Evolutionary conservation across 2,888 invertebrate genomes (phyloP), one percentile per base, ranked within the genome.

Genomic region (Scrobipalpa atriplicella): DNA sequence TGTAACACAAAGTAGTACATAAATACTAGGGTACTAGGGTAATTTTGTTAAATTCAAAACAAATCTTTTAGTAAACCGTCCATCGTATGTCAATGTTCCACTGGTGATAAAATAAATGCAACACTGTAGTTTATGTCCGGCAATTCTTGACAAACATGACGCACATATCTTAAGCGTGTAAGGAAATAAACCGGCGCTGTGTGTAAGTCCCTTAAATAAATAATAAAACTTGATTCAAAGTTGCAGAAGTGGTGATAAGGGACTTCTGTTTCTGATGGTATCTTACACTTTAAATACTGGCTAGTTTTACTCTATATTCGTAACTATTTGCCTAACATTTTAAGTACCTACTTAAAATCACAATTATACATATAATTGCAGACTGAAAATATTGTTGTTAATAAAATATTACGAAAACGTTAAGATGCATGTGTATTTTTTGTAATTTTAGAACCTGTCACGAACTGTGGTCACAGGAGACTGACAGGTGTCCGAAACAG

Each of bases 91-190:
- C 67, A 67, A 70, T 67, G 69, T 75, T 76, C 74, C 73, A 67
- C 66, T 68, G 67, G 79, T 69, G 75, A 75, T 82, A 80, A 82
- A 82, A 77, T 67, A 72, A 76, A 74, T 73, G 76, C 79, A 81
- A 81, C 79, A 72, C 68, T 78, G 81, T 82, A 68, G 62, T 69
- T 36, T 71, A 70, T 71, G 70, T 19, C n/a, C 19, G 7, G 21
- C 19, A 36, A 56, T 56, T 56, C 56, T 21, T 56, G 56, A 29
- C 19, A 29, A 7, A n/a, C 29, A 56, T 19, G 56, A 29, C 52
- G 18, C 52, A 52, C 18, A 36, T 19, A 56, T 56, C 29, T n/a
- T 29, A 21, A 56, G 36, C 19, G 54, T 54, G 18, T 54, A 21
- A 54, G 47, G 47, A 47, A 8, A 18, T 54, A 54, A 21, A 21